phyloP scores from a whole-genome alignment of 2,113 vertebrate species.

The Baryphthengus martii region DNA sequence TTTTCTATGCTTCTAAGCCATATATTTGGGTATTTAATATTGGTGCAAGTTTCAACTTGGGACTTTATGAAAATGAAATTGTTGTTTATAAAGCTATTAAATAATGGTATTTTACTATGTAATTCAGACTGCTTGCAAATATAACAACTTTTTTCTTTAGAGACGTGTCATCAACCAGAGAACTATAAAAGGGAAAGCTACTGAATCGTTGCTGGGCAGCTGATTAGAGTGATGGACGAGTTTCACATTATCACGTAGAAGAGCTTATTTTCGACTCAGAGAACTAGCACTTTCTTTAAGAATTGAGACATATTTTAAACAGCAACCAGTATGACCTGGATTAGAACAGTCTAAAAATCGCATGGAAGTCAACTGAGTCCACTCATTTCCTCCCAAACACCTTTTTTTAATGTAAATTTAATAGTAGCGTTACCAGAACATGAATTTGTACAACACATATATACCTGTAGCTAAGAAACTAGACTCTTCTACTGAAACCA shows the following conservation, averaged over 20 bases:
- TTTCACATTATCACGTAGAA: constrained; percentile 1
- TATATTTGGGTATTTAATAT: not conserved
- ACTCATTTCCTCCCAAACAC: not conserved
- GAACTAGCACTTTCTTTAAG: not conserved
- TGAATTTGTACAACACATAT: not conserved
- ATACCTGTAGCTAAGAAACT: not conserved
- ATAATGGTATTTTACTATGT: not conserved
- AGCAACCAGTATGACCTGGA: not conserved
- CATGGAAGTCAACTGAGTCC: not conserved
- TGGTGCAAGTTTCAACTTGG: not conserved
- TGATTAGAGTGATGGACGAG: not conserved
- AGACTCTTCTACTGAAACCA: not conserved
- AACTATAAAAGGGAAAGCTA: not conserved
- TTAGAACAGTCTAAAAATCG: constrained; percentile 9
- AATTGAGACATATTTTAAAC: not conserved
- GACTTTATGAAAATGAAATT: not conserved
- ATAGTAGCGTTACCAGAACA: not conserved
- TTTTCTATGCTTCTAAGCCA: not conserved
- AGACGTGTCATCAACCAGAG: not conserved
- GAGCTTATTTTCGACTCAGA: constrained; percentile 3
- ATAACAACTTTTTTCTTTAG: not conserved
- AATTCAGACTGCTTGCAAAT: not conserved
- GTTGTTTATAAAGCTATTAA: not conserved
- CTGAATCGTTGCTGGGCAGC: not conserved
- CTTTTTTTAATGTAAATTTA: not conserved